Evolutionary conservation across 1,140 invertebrate genomes (phyloP), one percentile per base, ranked within the genome.

Genomic region (Monochamus saltuarius): DNA sequence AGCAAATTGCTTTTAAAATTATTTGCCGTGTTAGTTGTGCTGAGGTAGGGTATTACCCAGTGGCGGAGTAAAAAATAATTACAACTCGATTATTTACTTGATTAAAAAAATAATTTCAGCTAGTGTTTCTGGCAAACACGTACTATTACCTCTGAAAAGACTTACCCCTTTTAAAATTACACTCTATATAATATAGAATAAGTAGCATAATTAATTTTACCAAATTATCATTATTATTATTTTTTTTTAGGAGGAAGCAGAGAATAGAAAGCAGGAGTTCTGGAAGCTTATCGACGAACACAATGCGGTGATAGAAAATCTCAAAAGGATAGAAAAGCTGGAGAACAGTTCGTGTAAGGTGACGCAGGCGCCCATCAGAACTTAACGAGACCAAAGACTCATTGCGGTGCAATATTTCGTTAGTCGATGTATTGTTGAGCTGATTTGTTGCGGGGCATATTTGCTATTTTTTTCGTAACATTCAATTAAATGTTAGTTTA

Each of bases 271-370:
- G 61, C 54, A 67, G 40, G 69, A 73, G 50, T 74, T 74, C 47
- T 70, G 68, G 59, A 74, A 74, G 50, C 54, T 74, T 17, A 60
- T 74, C n/a, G 72, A 74, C 54, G 72, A 74, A 60, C 69, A 74
- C 61, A 68, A 64, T 11, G 69, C 61, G 9, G 67, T 73, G 2
- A 63, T 74, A n/a, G 62, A 74, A 62, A 69, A 72, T 50, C 56
- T 74, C 38, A 73, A 73, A 49, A 73, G 65, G 61, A 74, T 74
- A 53, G 72, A 74, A 56, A 61, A 72, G 36, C 45, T 62, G 29
- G 70, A 72, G 43, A 58, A 54, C 14, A 1, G 1, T 40, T 17
- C 59, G 7, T 52, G 52, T 35, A 62, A 62, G 16, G 35, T 40
- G 3, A 51, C 59, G 11, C 39, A 55, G 22, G n/a, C 64, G 38